Percentiles rank a stretch among this genome's conserved stretches.
phyloP scores from a whole-genome alignment of 2,888 invertebrate species.

The Scaptomyza caliginosa region DNA sequence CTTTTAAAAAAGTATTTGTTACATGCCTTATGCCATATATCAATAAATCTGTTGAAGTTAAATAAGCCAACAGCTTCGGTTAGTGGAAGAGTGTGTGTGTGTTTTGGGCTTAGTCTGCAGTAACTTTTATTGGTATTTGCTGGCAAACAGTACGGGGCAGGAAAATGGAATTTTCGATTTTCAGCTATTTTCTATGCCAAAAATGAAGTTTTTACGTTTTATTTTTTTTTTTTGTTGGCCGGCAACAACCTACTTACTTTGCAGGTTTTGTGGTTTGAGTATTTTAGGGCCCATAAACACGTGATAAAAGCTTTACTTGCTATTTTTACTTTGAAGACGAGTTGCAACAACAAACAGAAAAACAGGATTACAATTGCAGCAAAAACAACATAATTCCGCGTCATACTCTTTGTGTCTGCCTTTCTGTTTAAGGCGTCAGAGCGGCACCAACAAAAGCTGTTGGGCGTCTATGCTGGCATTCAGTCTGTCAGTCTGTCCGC shows the following conservation, averaged over 20 bases:
- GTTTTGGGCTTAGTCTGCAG: slow-evolving; percentile 29
- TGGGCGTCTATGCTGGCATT: slow-evolving; percentile 35
- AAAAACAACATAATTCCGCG: slow-evolving; percentile 16
- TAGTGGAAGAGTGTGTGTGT: slow-evolving; percentile 5
- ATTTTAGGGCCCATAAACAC: slow-evolving; percentile 50
- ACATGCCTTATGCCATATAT: neutral
- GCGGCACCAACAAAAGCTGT: slow-evolving; percentile 59
- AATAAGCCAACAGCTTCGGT: slow-evolving; percentile 14
- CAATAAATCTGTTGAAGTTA: slow-evolving; percentile 42
- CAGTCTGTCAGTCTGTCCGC: slow-evolving; percentile 19
- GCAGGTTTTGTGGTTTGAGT: neutral
- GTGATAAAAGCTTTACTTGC: slow-evolving; percentile 73
- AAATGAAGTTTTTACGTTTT: too few species aligned
- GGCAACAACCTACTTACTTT: slow-evolving; percentile 64
- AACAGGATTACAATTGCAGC: slow-evolving; percentile 42
- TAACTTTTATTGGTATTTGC: slow-evolving; percentile 72
- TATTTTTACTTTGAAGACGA: slow-evolving; percentile 63
- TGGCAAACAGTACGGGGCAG: slow-evolving; percentile 38
- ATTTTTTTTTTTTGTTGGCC: slow-evolving; percentile 29
- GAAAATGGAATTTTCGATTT: slow-evolving; percentile 68
- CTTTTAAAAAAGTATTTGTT: slow-evolving; percentile 6
- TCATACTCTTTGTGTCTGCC: slow-evolving; percentile 9
- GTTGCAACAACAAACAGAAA: slow-evolving; percentile 38
- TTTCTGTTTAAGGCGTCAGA: slow-evolving; percentile 41
- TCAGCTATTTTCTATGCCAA: slow-evolving; percentile 74